A percentile compares a stretch with the other conserved stretches of the same genome.
phyloP scores from a whole-genome alignment of 2,888 invertebrate genomes.

The Himalopsyche kuldschensis region DNA sequence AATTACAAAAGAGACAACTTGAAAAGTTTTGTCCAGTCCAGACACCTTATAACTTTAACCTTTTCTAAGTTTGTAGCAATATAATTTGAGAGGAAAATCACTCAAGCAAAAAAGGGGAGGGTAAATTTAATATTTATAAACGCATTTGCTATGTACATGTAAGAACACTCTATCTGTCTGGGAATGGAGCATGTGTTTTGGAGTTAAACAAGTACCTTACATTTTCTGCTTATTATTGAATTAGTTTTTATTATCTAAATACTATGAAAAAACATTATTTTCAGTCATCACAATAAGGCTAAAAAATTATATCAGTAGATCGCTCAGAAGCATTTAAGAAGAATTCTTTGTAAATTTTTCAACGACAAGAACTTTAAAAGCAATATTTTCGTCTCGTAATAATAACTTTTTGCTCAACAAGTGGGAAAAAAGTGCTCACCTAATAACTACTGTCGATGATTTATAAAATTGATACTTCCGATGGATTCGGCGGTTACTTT shows the following conservation, averaged over 20 bases:
- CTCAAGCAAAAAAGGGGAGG: not conserved
- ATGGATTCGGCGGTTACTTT: too few relatives aligned
- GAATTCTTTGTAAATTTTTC: too few relatives aligned
- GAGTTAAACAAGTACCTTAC: not conserved
- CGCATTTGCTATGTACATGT: not conserved
- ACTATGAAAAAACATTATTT: too few relatives aligned
- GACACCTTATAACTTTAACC: not conserved
- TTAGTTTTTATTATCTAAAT: not conserved
- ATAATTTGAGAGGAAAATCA: not conserved
- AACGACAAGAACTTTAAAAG: too few relatives aligned
- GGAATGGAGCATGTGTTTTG: not conserved
- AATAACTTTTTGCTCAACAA: too few relatives aligned
- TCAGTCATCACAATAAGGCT: too few relatives aligned
- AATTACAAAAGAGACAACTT: not conserved
- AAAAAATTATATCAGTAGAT: too few relatives aligned
- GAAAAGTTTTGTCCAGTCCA: not conserved
- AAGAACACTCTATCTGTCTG: not conserved
- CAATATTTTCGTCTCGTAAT: too few relatives aligned
- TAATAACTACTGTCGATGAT: too few relatives aligned
- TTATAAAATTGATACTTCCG: too few relatives aligned
- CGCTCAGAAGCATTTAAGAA: too few relatives aligned
- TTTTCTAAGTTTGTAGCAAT: not conserved
- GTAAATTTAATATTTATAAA: not conserved
- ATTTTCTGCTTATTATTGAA: not conserved
- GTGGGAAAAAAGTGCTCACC: too few relatives aligned